Percentiles rank a stretch among this genome's conserved stretches.
phyloP scores from a whole-genome alignment of 2,113 vertebrate genomes.

The Calidris pygmaea region DNA sequence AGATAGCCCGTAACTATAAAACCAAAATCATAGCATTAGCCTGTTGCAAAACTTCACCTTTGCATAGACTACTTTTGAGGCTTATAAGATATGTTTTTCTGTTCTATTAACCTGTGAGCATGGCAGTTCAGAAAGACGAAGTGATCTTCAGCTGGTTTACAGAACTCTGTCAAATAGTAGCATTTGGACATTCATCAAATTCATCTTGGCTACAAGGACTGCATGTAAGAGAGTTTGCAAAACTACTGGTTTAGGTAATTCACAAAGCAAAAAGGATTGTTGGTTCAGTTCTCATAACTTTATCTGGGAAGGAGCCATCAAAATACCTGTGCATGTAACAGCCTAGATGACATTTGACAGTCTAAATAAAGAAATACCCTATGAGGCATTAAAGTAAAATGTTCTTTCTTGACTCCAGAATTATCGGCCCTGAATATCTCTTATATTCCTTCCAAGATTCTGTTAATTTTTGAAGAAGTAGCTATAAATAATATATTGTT shows the following conservation, averaged over 20 bases:
- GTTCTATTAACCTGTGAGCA: not conserved
- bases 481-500: slow-evolving; percentile 30
- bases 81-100: not conserved
- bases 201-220: not conserved
- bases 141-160: not conserved
- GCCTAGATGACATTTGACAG: not conserved
- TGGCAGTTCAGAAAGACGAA: not conserved
- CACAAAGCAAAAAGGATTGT: not conserved
- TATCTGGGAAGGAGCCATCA: not conserved
- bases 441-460: not conserved
- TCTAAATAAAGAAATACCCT: not conserved
- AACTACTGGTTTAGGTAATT: not conserved
- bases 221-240: not conserved
- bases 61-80: not conserved
- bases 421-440: not conserved
- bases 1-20: not conserved
- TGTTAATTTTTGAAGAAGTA: not conserved
- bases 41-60: not conserved
- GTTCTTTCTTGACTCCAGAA: slow-evolving; percentile 9
- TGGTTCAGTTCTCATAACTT: not conserved
- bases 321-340: not conserved
- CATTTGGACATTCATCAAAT: not conserved
- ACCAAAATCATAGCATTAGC: not conserved
- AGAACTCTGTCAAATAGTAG: not conserved
- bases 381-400: not conserved